Conservation (phyloP, 2,888 invertebrate species). For the Lamproptera curius region DNA sequence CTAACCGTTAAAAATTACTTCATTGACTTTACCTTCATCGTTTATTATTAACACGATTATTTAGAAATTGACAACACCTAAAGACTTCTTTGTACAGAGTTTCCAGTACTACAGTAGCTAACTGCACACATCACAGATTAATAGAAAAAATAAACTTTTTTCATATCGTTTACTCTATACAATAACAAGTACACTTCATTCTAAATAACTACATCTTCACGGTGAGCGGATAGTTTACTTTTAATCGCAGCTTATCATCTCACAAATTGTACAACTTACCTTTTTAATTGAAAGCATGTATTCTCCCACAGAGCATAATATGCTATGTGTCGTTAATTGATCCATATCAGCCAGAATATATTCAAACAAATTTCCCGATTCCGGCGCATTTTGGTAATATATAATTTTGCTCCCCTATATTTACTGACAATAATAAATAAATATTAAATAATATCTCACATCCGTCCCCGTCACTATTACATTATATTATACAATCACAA, state of each 20-base stretch:
- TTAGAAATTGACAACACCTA: slow-evolving; percentile 68
- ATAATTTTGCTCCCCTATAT: slow-evolving; percentile 44
- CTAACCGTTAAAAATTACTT: slow-evolving; percentile 36
- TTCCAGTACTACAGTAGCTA: slow-evolving; percentile 48
- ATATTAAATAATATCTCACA: slow-evolving; percentile 58
- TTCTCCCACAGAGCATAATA: background rate
- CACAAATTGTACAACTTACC: slow-evolving; percentile 5
- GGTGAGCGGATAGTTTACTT: slow-evolving; percentile 27
- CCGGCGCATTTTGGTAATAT: slow-evolving; percentile 19
- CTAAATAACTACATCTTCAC: slow-evolving; percentile 45
- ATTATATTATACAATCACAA: slow-evolving; percentile 56
- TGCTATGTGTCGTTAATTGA: background rate
- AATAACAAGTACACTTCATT: slow-evolving; percentile 60
- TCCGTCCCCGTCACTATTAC: slow-evolving; percentile 40
- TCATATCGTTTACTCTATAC: slow-evolving; percentile 52
- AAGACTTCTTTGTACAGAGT: slow-evolving; percentile 62
- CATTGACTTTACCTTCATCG: slow-evolving; percentile 41
- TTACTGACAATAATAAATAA: slow-evolving; percentile 52
- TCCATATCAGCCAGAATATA: slow-evolving; percentile 2
- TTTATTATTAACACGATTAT: slow-evolving; percentile 39
- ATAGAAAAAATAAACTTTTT: slow-evolving; percentile 63
- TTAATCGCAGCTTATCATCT: slow-evolving; percentile 11
- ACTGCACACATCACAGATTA: slow-evolving; percentile 65
- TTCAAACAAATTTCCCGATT: slow-evolving; percentile 12
- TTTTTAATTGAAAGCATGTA: background rate